Evolutionary conservation across 2,113 vertebrate genomes (phyloP), one percentile per base, ranked within the genome.

Genomic region (Podilymbus podiceps): DNA sequence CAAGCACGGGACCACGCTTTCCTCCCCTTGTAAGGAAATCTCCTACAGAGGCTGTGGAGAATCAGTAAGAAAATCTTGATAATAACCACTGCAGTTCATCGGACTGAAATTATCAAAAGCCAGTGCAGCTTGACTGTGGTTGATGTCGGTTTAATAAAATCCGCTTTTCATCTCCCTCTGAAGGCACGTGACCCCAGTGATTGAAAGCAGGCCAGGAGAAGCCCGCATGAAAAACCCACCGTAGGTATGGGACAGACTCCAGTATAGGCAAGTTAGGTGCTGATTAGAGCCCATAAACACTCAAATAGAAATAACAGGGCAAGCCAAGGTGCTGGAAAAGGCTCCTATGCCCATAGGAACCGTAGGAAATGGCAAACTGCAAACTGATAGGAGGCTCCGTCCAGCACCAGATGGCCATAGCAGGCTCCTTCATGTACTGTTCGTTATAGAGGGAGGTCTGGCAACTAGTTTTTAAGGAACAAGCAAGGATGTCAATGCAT

Each of bases 241-340:
- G 5, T 35, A 94, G 33, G 20, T 38, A 68, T 15, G 58, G 69
- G 73, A 92, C 71, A 79, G 73, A 93, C 38, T 82, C 69, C 77
- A 73, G 75, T 25, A 64, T 19, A n/a, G 86, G 53, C 84, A 93
- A 68, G 73, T 71, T 72, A 93, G 76, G 90, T 92, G 91, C 92
- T 97, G 92, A 96, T 95, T 95, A 90, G 77, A 96, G 74, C 76
- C 69, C 74, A 50, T 97, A 97, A 97, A 97, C 94, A 71, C 96
- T 44, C 88, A 53, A 79, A 79, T 3, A 79, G 90, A 92, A 97
- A 89, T 58, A 68, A 91, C n/a, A 78, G 40, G 44, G 80, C 0
- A 0, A 81, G 69, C 60, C 52, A 56, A 86, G 44, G 72, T 78
- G 73, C 68, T 95, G 69, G 86, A 89, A 95, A 89, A 95, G 42